These are phyloP conservation scores for Pitta sordida DNA, from an alignment of 2,113 vertebrate genomes.

Conservation along the genomic window DNA sequence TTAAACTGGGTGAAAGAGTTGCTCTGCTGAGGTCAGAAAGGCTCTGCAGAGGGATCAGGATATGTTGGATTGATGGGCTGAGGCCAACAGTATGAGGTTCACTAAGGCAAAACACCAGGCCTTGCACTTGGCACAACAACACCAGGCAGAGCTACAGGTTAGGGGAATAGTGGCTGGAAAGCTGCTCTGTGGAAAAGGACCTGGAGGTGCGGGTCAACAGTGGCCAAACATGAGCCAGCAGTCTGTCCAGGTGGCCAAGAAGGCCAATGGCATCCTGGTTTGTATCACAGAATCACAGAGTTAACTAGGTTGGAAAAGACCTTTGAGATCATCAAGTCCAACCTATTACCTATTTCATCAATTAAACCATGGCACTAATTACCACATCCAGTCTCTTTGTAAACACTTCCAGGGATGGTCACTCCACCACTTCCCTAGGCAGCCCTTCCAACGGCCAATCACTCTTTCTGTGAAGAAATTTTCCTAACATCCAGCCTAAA, in stretches of 20 bases:
- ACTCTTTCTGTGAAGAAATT: too few relatives aligned
- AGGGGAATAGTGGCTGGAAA: background rate
- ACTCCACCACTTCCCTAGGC: too few relatives aligned
- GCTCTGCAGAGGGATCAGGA: background rate
- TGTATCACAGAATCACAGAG: too few relatives aligned
- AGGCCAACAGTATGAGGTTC: too few relatives aligned
- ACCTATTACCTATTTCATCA: too few relatives aligned
- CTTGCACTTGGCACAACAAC: background rate
- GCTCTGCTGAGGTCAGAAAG: background rate
- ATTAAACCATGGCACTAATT: too few relatives aligned
- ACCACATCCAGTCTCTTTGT: too few relatives aligned
- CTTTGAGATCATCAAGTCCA: too few relatives aligned
- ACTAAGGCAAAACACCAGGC: background rate
- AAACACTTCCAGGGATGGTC: too few relatives aligned
- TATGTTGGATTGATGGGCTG: background rate
- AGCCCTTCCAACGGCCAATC: too few relatives aligned
- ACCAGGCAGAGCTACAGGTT: background rate
- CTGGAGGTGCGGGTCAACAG: background rate
- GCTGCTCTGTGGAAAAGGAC: background rate
- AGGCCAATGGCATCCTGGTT: background rate
- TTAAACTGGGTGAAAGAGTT: background rate
- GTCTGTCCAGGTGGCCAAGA: background rate
- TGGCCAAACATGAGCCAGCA: background rate
- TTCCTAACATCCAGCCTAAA: too few relatives aligned
- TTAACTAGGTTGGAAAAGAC: too few relatives aligned